Evolutionary conservation across 2,113 vertebrate species (phyloP), one percentile per base, ranked within the genome.

Genomic region (Danio rerio): DNA sequence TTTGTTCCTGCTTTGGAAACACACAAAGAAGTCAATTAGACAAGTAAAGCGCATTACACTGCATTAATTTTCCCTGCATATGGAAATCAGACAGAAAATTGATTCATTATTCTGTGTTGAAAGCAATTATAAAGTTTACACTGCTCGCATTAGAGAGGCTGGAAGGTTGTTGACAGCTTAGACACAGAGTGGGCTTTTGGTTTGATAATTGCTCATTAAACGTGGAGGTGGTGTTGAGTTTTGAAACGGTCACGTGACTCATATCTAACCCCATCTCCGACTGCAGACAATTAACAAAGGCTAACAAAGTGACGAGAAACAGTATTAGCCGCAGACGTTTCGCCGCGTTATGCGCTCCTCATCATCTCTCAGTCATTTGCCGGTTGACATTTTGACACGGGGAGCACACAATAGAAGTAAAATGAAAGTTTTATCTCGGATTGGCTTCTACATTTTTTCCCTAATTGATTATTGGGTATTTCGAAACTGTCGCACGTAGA

Each of bases 121-220:
- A 81, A 85, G 70, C 81, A 86, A 88, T 88, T 86, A 88, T 83
- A 83, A 88, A 88, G 87, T 88, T 88, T 88, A 85, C 83, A 81
- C 85, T 65, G 85, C 73, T 78, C 74, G 68, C 87, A 88, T 86
- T 86, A 86, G 83, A 81, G 82, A 85, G 85, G 78, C 80, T 85
- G 85, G 76, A 52, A 79, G 74, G 85, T 86, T 88, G 85, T 86
- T 86, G 85, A 87, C 83, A 82, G 79, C 82, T 85, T 70, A 75
- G 55, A 81, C 69, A 72, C 79, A 55, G 80, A 76, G 83, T 86
- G 83, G 85, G 81, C 75, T 85, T 88, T 86, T 86, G 87, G 62
- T 73, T 72, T 63, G 65, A 80, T 88, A 88, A 88, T 88, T 88
- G 83, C 81, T 88, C 85, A 85, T 87, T 86, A 88, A 83, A 83